phyloP scores from a whole-genome alignment of 1,140 invertebrate genomes.

The Cecropterus lyciades region DNA sequence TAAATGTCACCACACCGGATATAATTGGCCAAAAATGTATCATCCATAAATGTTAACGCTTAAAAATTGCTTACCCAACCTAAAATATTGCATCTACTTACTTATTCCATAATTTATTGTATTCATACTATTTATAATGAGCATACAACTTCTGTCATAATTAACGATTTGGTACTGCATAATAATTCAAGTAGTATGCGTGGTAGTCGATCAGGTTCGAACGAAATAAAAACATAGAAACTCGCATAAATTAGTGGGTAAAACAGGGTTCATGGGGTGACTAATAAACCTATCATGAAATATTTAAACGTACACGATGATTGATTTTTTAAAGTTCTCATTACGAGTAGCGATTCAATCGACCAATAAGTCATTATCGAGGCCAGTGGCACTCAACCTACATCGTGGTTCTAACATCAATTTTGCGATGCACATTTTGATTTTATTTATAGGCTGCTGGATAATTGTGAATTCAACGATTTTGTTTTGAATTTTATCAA shows the following conservation, averaged over 20 bases:
- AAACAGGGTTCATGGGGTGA: conserved; percentile 19
- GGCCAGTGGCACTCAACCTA: conserved; percentile 27
- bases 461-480: not conserved
- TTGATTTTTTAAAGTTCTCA: conserved; percentile 40
- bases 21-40: not conserved
- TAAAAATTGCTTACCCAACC: not conserved
- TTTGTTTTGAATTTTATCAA: not conserved
- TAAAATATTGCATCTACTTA: conserved; percentile 7
- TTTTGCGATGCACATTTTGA: conserved; percentile 1
- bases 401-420: not conserved
- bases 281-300: conserved; percentile 31
- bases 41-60: not conserved
- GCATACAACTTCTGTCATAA: conserved; percentile 20
- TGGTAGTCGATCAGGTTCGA: conserved; percentile 1
- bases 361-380: conserved; percentile 38
- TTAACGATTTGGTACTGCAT: conserved; percentile 20
- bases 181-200: conserved; percentile 18
- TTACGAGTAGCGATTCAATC: conserved; percentile 39
- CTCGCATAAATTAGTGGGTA: conserved; percentile 20
- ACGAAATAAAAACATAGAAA: conserved; percentile 19
- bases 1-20: not conserved
- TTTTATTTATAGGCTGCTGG: not conserved
- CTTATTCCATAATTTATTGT: conserved; percentile 15
- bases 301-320: conserved; percentile 32
- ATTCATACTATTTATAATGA: conserved; percentile 15